Percentiles rank a stretch among this genome's conserved stretches.
These are phyloP conservation scores for Zoanthus sociatus DNA, from an alignment of 92 coral and sea anemone genomes.

Conservation along the genomic window DNA sequence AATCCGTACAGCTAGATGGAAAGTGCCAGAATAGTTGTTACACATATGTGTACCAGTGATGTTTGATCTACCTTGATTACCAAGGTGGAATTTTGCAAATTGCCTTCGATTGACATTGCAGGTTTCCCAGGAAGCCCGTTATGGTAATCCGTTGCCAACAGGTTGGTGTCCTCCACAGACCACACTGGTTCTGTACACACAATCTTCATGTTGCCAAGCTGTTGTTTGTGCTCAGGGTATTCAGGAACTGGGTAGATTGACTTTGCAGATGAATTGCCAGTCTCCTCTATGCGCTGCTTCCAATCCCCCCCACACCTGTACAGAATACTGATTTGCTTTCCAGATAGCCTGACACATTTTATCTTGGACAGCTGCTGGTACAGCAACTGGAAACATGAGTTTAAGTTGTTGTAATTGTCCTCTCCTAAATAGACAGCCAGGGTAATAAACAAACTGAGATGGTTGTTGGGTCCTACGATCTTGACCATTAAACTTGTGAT, in stretches of 20 bases:
- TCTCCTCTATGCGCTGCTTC: slow-evolving; percentile 37
- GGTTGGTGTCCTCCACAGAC: neutral
- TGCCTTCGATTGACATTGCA: slow-evolving; percentile 15
- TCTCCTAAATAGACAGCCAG: slow-evolving; percentile 52
- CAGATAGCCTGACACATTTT: neutral
- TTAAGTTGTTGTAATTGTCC: slow-evolving; percentile 47
- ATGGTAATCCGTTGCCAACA: neutral
- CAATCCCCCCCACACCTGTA: slow-evolving; percentile 31
- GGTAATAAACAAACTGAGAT: slow-evolving; percentile 34
- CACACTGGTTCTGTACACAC: slow-evolving; percentile 42
- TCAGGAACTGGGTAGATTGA: slow-evolving; percentile 63
- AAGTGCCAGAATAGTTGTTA: slow-evolving; percentile 59
- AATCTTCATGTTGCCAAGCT: slow-evolving; percentile 60
- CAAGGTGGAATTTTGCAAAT: slow-evolving; percentile 54
- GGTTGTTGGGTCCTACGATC: slow-evolving; percentile 50
- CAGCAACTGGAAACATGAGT: slow-evolving; percentile 22
- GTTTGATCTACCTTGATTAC: slow-evolving; percentile 54
- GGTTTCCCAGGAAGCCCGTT: neutral
- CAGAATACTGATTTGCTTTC: neutral
- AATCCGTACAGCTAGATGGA: slow-evolving; percentile 55
- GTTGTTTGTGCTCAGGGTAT: slow-evolving; percentile 57
- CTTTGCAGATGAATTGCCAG: slow-evolving; percentile 62
- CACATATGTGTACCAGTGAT: slow-evolving; percentile 29
- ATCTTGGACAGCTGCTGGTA: slow-evolving; percentile 28
- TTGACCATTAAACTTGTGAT: slow-evolving; percentile 47